Percentiles rank a stretch among this genome's conserved stretches.
Conservation (phyloP, 2,113 vertebrate species). For the Gallinago paraguaiae region DNA sequence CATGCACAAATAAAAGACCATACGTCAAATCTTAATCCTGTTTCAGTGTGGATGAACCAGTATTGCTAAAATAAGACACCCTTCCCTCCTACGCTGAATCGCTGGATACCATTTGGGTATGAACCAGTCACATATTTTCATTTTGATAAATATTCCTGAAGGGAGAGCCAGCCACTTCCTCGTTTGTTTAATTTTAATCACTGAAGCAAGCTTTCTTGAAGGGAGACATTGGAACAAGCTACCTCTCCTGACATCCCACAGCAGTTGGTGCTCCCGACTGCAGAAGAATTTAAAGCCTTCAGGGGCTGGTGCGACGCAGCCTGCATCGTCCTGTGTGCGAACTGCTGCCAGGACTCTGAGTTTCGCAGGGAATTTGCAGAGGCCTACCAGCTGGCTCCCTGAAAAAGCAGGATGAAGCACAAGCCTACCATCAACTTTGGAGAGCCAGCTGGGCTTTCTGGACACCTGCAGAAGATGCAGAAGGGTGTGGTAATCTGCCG, state of each 20-base stretch:
- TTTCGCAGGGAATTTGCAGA: neutral
- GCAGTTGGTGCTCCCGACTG: neutral
- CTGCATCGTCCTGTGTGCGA: neutral
- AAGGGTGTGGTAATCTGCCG: neutral
- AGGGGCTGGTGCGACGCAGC: neutral
- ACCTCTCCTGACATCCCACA: neutral
- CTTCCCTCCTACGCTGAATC: neutral
- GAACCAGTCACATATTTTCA: neutral
- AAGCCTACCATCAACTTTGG: neutral
- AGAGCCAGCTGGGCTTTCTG: neutral
- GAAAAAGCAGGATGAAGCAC: neutral
- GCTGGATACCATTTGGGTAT: neutral
- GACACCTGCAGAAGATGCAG: neutral
- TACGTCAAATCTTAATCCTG: slow-evolving; percentile 17
- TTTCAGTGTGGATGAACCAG: neutral
- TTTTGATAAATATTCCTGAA: slow-evolving; percentile 5
- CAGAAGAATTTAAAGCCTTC: slow-evolving; percentile 13
- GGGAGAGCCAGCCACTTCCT: neutral
- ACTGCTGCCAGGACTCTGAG: neutral
- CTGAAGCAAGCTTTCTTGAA: neutral
- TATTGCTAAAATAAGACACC: slow-evolving; percentile 30
- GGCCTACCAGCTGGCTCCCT: neutral
- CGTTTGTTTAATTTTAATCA: neutral
- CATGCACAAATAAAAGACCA: slow-evolving; percentile 29
- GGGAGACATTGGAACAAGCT: neutral